These are phyloP conservation scores for Apodemia duryi DNA, from an alignment of 2,888 invertebrate species.

Conservation along the genomic window DNA sequence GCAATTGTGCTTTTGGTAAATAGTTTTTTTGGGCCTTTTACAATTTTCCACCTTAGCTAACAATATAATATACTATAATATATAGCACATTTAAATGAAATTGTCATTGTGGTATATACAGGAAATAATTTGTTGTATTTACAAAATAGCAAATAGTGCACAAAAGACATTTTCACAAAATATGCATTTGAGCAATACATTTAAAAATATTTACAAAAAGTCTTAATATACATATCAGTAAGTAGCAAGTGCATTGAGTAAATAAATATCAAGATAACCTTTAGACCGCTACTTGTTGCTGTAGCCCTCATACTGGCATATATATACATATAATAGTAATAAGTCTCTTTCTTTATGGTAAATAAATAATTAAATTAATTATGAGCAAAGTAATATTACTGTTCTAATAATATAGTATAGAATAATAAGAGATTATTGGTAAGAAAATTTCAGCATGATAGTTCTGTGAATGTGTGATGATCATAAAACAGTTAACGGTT, in stretches of 20 bases:
- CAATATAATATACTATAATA: slow-evolving; percentile 35
- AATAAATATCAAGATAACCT: slow-evolving; percentile 24
- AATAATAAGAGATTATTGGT: neutral
- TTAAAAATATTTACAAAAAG: slow-evolving; percentile 73
- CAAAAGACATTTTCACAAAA: slow-evolving; percentile 77
- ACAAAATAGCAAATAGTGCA: slow-evolving; percentile 76
- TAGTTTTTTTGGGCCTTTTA: slow-evolving; percentile 67
- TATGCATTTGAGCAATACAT: slow-evolving; percentile 78
- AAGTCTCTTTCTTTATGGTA: too few relatives aligned
- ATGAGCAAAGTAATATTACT: neutral
- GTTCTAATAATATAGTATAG: neutral
- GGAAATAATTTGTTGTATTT: slow-evolving; percentile 57
- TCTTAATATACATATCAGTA: slow-evolving; percentile 25
- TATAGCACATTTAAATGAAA: slow-evolving; percentile 42
- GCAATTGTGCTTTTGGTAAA: slow-evolving; percentile 74
- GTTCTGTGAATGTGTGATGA: neutral
- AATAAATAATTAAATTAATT: neutral
- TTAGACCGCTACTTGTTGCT: slow-evolving; percentile 18
- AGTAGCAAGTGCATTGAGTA: slow-evolving; percentile 7
- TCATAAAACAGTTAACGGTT: neutral
- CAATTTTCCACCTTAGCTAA: slow-evolving; percentile 54
- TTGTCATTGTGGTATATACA: slow-evolving; percentile 59
- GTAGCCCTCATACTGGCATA: neutral
- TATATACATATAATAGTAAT: too few relatives aligned
- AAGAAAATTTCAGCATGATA: neutral